phyloP scores from a whole-genome alignment of 2,113 vertebrate species.

The Eulemur macaco region DNA sequence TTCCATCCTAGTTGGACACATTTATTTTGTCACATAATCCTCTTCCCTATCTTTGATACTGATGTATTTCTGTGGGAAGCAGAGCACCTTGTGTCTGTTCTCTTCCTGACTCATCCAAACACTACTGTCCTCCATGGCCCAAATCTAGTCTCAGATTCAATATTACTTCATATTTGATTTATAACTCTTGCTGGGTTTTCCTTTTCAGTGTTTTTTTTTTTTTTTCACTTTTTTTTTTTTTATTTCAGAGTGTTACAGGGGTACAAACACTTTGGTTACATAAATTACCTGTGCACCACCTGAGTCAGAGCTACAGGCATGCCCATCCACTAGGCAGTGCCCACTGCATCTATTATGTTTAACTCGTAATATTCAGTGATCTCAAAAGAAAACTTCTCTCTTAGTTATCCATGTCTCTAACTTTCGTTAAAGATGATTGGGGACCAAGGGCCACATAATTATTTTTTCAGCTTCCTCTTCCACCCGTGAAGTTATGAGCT shows the following conservation, averaged over 20 bases:
- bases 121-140: background rate
- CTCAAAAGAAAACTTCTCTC: background rate
- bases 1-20: background rate
- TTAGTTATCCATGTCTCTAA: background rate
- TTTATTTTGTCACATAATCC: background rate
- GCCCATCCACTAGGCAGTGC: too few relatives aligned
- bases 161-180: background rate
- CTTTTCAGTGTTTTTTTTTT: background rate
- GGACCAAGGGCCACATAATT: background rate
- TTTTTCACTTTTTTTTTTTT: too few relatives aligned
- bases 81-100: too few relatives aligned
- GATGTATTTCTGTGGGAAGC: too few relatives aligned
- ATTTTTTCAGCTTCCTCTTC: background rate
- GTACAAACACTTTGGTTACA: too few relatives aligned
- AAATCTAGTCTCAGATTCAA: background rate
- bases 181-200: background rate
- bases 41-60: background rate
- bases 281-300: too few relatives aligned
- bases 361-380: background rate
- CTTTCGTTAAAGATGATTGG: background rate
- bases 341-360: background rate
- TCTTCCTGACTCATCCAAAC: background rate
- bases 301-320: too few relatives aligned
- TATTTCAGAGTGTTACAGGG: too few relatives aligned
- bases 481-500: background rate